Conservation (phyloP, 2,888 invertebrate genomes). For the Lacanobia oleracea region DNA sequence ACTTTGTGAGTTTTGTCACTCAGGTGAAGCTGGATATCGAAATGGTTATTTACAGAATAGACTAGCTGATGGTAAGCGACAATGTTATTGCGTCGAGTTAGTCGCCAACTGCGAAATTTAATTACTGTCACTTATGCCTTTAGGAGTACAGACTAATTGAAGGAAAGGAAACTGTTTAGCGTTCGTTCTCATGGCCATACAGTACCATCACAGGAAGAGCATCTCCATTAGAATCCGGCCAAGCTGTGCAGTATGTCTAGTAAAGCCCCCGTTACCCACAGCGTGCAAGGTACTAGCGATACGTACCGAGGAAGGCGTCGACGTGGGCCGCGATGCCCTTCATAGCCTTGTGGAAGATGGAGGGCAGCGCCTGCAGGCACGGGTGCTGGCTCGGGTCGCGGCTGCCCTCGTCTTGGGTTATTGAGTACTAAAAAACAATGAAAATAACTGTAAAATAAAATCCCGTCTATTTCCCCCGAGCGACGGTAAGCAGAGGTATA, state of each 20-base stretch:
- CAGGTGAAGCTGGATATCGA: too few relatives aligned
- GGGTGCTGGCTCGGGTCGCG: constrained; percentile 98
- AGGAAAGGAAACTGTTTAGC: background rate
- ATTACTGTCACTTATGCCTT: background rate
- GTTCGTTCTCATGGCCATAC: background rate
- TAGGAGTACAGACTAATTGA: background rate
- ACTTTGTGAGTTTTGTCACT: too few relatives aligned
- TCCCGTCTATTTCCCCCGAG: too few relatives aligned
- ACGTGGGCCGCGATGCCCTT: constrained; percentile 98
- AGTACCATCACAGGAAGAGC: background rate
- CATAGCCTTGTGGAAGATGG: constrained; percentile 98
- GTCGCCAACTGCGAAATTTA: background rate
- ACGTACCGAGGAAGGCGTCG: constrained; percentile 98
- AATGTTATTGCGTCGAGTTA: background rate
- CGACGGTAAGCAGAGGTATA: too few relatives aligned
- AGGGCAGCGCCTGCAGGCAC: constrained; percentile 95
- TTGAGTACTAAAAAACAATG: constrained; percentile 92
- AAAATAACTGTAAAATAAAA: too few relatives aligned
- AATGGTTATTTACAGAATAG: too few relatives aligned
- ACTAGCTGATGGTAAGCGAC: too few relatives aligned
- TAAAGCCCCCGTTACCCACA: constrained; percentile 27
- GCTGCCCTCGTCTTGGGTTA: constrained; percentile 93
- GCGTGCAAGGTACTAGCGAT: background rate
- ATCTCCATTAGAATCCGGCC: background rate
- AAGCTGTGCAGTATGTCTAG: constrained; percentile 2